phyloP scores from a whole-genome alignment of 2,113 vertebrate genomes.

The Pandion haliaetus region DNA sequence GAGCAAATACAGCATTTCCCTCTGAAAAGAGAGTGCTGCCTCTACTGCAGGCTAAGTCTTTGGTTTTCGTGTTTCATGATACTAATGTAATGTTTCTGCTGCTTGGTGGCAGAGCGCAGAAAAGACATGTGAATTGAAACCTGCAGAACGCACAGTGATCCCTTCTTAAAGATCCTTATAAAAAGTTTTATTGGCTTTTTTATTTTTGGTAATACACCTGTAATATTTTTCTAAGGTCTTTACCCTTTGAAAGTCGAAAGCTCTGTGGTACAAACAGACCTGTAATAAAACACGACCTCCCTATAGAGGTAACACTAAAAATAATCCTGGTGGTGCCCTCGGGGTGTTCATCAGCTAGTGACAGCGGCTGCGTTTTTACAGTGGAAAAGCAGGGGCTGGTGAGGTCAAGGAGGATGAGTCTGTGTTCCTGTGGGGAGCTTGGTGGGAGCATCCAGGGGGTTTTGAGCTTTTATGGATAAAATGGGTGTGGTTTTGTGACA shows the following conservation, averaged over 20 bases:
- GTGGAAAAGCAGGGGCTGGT: neutral
- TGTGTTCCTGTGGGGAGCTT: neutral
- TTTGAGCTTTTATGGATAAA: neutral
- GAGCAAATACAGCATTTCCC: neutral
- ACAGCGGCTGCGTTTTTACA: neutral
- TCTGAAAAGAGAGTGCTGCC: neutral
- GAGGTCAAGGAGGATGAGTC: neutral
- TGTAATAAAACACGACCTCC: neutral
- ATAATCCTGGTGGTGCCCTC: constrained; percentile 15
- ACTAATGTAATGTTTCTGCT: neutral
- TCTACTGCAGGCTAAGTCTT: neutral
- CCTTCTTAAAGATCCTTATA: neutral
- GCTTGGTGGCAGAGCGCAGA: neutral
- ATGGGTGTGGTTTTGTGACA: neutral
- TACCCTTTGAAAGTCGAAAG: constrained; percentile 4
- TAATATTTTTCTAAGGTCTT: constrained; percentile 15
- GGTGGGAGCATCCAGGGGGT: neutral
- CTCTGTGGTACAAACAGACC: neutral
- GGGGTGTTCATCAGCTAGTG: neutral
- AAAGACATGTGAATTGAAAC: neutral
- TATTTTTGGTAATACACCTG: neutral
- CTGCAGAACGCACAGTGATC: neutral
- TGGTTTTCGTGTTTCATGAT: neutral
- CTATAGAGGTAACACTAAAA: constrained; percentile 37
- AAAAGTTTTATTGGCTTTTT: constrained; percentile 5